phyloP scores from a whole-genome alignment of 2,888 invertebrate genomes.

The Octonoba sinensis region DNA sequence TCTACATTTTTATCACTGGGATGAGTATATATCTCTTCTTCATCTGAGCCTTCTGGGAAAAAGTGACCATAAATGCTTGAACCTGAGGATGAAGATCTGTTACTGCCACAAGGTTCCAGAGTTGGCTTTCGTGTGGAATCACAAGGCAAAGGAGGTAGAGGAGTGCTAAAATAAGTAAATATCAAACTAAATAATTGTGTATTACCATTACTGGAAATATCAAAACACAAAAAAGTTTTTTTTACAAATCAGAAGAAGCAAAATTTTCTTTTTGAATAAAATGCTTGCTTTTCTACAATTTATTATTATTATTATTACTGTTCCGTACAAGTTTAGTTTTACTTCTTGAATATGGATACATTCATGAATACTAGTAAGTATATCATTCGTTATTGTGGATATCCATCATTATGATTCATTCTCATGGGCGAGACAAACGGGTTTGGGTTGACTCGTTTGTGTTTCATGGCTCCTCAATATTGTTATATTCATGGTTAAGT shows the following conservation, averaged over 20 bases:
- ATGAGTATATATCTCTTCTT: conserved; percentile 62
- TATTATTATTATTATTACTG: no score
- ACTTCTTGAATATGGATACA: no score
- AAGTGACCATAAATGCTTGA: conserved; percentile 64
- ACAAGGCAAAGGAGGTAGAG: conserved; percentile 61
- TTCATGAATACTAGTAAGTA: no score
- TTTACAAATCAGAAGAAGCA: background rate
- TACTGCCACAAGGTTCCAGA: conserved; percentile 54
- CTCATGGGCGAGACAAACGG: no score
- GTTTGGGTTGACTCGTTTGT: no score
- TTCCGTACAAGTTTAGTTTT: no score
- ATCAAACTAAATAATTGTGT: background rate
- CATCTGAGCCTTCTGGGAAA: conserved; percentile 61
- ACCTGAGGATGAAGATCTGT: conserved; percentile 61
- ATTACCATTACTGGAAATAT: background rate
- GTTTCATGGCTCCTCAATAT: no score
- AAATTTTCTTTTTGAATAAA: background rate
- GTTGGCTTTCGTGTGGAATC: conserved; percentile 36
- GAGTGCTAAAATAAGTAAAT: conserved; percentile 41
- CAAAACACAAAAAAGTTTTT: background rate
- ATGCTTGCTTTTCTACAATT: no score
- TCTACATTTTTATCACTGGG: conserved; percentile 45
- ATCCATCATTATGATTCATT: no score
- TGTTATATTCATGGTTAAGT: no score
- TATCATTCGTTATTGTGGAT: no score